phyloP scores from a whole-genome alignment of 23 tunicate species.

The Trididemnum nubilum region DNA sequence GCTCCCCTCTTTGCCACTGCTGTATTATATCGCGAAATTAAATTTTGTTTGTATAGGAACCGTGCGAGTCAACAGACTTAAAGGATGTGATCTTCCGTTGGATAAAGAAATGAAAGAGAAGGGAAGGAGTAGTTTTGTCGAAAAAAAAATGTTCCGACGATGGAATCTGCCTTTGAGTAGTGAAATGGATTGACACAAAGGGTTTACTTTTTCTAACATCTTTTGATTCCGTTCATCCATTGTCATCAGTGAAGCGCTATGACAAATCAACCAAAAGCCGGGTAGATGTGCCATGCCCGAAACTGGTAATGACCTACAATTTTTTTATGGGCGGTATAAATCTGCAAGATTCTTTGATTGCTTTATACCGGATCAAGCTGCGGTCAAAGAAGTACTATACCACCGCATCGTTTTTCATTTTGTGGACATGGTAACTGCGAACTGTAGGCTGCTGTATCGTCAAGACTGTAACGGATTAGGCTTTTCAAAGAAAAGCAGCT shows the following conservation, averaged over 20 bases:
- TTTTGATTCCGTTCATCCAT: slow-evolving; percentile 21
- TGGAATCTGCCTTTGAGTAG: background rate
- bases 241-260: background rate
- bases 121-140: background rate
- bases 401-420: slow-evolving; percentile 17
- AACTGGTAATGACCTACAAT: slow-evolving; percentile 7
- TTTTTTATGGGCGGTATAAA: slow-evolving; percentile 19
- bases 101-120: slow-evolving; percentile 11
- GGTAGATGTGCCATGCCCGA: slow-evolving; percentile 1
- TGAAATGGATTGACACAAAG: slow-evolving; percentile 19
- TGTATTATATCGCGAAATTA: background rate
- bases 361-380: slow-evolving; percentile 14
- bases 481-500: background rate
- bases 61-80: slow-evolving; percentile 11
- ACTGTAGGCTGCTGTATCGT: slow-evolving; percentile 13
- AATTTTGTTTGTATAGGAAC: slow-evolving; percentile 19
- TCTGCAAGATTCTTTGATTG: slow-evolving; percentile 17
- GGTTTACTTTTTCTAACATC: background rate
- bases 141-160: background rate
- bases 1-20: background rate
- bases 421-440: background rate
- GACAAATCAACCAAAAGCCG: background rate
- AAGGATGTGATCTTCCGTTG: background rate
- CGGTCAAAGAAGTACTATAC: slow-evolving; percentile 28
- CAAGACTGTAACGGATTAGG: slow-evolving; percentile 7